Evolutionary conservation across 2,888 invertebrate species (phyloP).

Genomic region (Phoronis australis): DNA sequence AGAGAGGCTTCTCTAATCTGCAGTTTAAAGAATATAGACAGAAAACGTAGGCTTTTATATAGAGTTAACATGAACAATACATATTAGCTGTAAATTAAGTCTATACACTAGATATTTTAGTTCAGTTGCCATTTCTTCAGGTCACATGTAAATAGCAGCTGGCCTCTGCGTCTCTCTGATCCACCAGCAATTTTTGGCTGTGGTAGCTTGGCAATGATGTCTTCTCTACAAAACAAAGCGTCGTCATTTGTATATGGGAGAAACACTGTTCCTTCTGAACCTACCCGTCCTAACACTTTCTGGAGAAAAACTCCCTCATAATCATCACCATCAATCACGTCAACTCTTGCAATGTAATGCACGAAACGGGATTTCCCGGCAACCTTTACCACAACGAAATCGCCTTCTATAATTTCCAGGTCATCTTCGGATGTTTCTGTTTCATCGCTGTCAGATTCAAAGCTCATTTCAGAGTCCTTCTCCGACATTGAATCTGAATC

Average conservation of each 20-base stretch:
- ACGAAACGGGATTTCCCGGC: constrained; percentile 5
- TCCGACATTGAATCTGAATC: background rate
- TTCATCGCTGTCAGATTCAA: constrained; percentile 4
- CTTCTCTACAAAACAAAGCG: constrained; percentile 1
- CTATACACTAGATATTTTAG: no score
- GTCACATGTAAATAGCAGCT: constrained; percentile 3
- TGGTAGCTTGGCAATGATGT: constrained; percentile 4
- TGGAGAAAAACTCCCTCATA: constrained; percentile 6
- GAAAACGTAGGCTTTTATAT: no score
- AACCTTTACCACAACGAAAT: constrained; percentile 8
- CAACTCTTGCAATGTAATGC: constrained; percentile 7
- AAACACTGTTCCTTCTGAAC: no score
- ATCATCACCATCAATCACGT: constrained; percentile 4
- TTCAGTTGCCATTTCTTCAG: constrained; percentile 1
- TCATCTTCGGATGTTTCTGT: background rate
- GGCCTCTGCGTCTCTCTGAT: no score
- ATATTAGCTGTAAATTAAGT: no score
- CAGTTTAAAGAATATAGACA: no score
- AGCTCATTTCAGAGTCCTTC: constrained; percentile 2
- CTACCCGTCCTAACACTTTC: background rate
- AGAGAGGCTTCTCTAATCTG: no score
- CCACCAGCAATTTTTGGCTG: constrained; percentile 3
- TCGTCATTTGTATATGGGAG: constrained; percentile 5
- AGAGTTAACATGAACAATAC: no score
- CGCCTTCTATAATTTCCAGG: constrained; percentile 5